phyloP scores from a whole-genome alignment of 2,113 vertebrate species.

The Saguinus midas region DNA sequence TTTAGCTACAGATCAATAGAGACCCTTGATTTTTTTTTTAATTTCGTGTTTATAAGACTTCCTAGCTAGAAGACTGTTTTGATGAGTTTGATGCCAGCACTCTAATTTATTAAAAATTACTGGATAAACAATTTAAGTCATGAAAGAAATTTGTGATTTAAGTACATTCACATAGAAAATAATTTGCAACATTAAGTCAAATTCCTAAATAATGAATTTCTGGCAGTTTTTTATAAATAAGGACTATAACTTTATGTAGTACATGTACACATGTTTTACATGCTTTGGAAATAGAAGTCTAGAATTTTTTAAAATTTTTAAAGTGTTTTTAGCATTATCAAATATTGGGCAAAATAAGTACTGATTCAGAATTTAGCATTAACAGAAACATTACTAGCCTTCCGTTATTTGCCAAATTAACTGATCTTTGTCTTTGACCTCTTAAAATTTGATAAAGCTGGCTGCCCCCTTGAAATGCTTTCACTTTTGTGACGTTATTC shows the following conservation, averaged over 20 bases:
- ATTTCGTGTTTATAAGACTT: constrained; percentile 21
- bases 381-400: neutral
- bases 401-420: neutral
- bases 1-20: neutral
- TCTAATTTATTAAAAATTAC: neutral
- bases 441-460: neutral
- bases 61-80: neutral
- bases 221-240: neutral
- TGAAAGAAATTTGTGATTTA: neutral
- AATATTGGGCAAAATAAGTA: neutral
- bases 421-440: neutral
- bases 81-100: neutral
- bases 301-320: no score
- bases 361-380: neutral
- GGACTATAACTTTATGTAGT: neutral
- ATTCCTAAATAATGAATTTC: neutral
- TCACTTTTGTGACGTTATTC: neutral
- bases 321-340: neutral
- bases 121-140: neutral
- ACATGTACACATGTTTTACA: neutral
- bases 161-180: neutral
- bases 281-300: neutral
- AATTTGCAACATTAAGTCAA: neutral
- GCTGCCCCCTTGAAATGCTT: neutral
- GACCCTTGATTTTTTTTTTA: neutral